Conservation (phyloP, 1,140 invertebrate species). For the Notospermus geniculatus region DNA sequence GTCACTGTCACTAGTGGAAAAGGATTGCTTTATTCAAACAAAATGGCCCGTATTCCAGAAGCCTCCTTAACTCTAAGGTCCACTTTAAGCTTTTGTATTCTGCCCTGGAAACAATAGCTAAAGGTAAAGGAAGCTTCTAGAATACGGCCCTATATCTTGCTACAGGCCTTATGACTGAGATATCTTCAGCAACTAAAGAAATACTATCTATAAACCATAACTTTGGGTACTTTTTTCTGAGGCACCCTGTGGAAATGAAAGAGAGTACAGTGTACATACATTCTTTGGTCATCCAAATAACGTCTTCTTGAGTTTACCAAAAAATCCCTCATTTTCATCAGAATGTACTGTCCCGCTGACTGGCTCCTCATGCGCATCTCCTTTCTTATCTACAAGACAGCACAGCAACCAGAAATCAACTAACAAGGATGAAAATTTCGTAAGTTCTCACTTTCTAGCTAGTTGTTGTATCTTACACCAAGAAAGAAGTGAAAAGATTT, state of each 20-base stretch:
- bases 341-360: constrained; percentile 13
- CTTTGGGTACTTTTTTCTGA: no score
- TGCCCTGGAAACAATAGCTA: no score
- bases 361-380: constrained; percentile 12
- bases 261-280: no score
- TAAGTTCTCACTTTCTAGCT: not conserved
- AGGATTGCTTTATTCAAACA: not conserved
- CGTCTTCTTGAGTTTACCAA: constrained; percentile 65
- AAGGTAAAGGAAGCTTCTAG: no score
- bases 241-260: no score
- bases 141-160: no score
- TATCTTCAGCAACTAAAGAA: not conserved
- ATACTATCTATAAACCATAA: not conserved
- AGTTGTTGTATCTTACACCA: not conserved
- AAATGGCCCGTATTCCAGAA: no score
- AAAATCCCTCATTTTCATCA: constrained; percentile 55
- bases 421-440: not conserved
- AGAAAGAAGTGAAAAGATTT: not conserved
- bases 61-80: no score
- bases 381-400: constrained; percentile 10
- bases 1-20: not conserved
- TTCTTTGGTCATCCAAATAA: constrained; percentile 63
- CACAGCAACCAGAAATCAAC: constrained; percentile 6
- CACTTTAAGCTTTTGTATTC: no score
- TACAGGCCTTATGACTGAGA: not conserved